A percentile compares a stretch with the other conserved stretches of the same genome.
These are phyloP conservation scores for Ciconia nigra DNA, from an alignment of 2,797 vertebrate genomes.

Conservation along the genomic window DNA sequence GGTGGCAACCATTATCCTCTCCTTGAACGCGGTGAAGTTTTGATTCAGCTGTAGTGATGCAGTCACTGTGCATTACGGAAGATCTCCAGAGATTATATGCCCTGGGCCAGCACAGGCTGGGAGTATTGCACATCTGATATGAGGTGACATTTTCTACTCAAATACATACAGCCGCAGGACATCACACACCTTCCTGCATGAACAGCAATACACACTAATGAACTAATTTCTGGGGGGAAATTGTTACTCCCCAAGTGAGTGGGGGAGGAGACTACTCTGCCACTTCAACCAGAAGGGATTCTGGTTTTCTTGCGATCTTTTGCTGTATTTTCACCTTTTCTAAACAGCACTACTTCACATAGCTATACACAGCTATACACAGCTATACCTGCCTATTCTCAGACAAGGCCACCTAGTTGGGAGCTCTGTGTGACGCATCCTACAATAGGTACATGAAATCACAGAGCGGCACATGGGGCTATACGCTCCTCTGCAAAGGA, in stretches of 20 bases:
- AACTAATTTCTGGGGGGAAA: slow-evolving; percentile 20
- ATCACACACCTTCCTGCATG: slow-evolving; percentile 31
- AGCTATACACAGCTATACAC: background rate
- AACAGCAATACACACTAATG: slow-evolving; percentile 25
- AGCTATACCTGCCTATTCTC: background rate
- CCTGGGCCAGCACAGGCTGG: slow-evolving; percentile 11
- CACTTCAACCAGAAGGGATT: background rate
- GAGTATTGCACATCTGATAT: slow-evolving; percentile 2
- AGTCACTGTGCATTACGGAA: slow-evolving; percentile 20
- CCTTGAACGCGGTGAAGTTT: background rate
- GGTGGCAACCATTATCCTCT: background rate
- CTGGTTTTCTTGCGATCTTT: background rate
- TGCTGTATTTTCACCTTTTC: background rate
- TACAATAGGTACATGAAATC: fast-evolving
- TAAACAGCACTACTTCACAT: background rate
- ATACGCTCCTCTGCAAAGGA: background rate
- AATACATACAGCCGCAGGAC: slow-evolving; percentile 24
- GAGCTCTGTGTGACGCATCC: background rate
- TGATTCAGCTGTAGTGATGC: background rate
- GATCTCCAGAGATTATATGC: background rate
- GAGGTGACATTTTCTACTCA: slow-evolving; percentile 54
- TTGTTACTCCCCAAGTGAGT: background rate
- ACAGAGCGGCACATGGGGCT: fast-evolving
- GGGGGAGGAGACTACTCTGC: background rate
- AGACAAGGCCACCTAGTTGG: background rate